Base-by-base conservation (phyloP, 2,113 vertebrate species). In the Maccullochella peelii region DNA sequence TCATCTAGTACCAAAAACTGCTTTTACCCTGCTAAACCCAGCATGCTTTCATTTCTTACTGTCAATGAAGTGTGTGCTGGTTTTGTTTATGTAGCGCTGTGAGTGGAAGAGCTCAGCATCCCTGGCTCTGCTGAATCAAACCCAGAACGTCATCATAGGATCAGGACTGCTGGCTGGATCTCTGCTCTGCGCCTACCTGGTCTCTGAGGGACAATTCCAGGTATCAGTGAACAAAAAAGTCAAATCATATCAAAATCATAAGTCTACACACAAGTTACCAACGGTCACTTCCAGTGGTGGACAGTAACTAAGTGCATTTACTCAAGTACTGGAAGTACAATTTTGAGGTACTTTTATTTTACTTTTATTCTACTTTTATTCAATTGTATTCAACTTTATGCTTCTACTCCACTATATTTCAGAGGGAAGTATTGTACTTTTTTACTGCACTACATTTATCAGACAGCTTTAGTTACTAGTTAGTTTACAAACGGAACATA, bases 31-130 rank as follows among this genome's bases (percentile, higher is more conserved):
- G 40, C 25, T 49, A 7, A 57, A 57, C 21, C 6, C 6, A 16
- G 8, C 14, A 50, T 33, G 67, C 67, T 52, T 33, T 33, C 33
- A 33, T 33, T 33, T 33, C 33, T 33, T 33, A 33, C 3, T 33
- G 33, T 27, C 3, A 42, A 2, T 42, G 3, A 65, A 7, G 2
- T 20, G 54, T 33, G 5, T 59, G 14, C 50, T 47, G 72, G n/a
- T 5, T 75, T n/a, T 77, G 50, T 73, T 66, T 69, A 0, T 33
- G 27, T 79, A 97, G 96, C 23, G 84, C 25, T 95, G 96, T 0
- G 97, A 98, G 75, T 98, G 97, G 97, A 97, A 97, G 84, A 97
- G 95, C 23, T 98, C 82, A 0, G 97, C 97, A 16, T 97, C 97
- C 0, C 92, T 98, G 72, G 97, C 96, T 47, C 82, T 98, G 40